Conservation (phyloP, 2,888 invertebrate genomes). For the Folsomia candida region DNA sequence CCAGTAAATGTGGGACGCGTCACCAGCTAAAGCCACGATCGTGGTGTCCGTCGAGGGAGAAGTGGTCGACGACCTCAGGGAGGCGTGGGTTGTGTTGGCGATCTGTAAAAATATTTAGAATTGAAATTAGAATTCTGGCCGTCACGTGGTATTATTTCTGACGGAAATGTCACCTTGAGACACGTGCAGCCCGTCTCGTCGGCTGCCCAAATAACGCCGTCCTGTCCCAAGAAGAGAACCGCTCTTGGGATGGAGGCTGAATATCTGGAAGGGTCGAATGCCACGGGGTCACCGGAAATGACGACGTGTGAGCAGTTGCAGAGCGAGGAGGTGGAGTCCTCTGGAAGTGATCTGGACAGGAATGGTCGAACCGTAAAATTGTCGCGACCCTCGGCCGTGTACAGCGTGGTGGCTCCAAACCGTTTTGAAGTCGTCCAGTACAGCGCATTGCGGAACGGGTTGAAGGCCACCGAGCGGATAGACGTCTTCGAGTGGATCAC, state of each 20-base stretch:
- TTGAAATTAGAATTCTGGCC: too few species aligned
- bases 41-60: too few species aligned
- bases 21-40: too few species aligned
- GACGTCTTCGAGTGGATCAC: constrained; percentile 53
- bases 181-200: constrained; percentile 70
- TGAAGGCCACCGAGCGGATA: constrained; percentile 69
- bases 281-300: constrained; percentile 64
- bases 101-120: too few species aligned
- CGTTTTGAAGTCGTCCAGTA: constrained; percentile 72
- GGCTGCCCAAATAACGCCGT: constrained; percentile 59
- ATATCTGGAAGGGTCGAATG: constrained; percentile 65
- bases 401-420: constrained; percentile 62
- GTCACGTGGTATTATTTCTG: too few species aligned
- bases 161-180: too few species aligned
- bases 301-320: constrained; percentile 69
- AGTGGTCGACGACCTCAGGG: too few species aligned
- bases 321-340: constrained; percentile 37
- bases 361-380: constrained; percentile 38
- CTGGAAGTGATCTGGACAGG: constrained; percentile 36
- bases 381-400: constrained; percentile 58
- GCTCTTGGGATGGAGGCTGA: constrained; percentile 47
- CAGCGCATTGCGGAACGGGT: constrained; percentile 68
- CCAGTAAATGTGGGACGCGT: constrained; percentile 42
- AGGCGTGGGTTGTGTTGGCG: too few species aligned
- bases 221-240: constrained; percentile 39